Percentiles rank a stretch among this genome's conserved stretches.
Conservation (phyloP, 1,140 invertebrate genomes). For the Drosophila tropicalis region DNA sequence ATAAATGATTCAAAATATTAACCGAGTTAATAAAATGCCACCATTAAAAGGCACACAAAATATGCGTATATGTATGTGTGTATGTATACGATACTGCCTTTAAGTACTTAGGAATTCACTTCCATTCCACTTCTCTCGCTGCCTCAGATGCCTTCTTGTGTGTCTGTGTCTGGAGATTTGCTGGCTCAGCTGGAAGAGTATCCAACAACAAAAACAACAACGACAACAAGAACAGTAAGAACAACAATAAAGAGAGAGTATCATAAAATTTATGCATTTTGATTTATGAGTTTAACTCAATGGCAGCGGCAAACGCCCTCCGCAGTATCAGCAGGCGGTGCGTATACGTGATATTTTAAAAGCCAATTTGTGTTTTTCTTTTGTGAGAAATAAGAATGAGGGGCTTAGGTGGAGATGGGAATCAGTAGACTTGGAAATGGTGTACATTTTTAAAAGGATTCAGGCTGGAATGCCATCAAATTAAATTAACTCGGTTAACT, state of each 20-base stretch:
- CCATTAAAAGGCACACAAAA: slow-evolving; percentile 53
- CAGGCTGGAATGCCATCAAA: background rate
- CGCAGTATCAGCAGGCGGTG: slow-evolving; percentile 44
- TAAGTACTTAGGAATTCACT: slow-evolving; percentile 7
- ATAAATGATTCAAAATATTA: slow-evolving; percentile 41
- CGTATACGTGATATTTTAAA: slow-evolving; percentile 54
- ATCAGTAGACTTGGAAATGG: background rate
- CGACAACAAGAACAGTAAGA: slow-evolving; percentile 21
- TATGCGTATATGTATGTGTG: slow-evolving; percentile 37
- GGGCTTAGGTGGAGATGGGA: background rate
- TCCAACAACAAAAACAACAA: background rate
- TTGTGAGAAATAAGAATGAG: slow-evolving; percentile 5
- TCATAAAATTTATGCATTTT: slow-evolving; percentile 63
- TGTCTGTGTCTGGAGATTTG: slow-evolving; percentile 15
- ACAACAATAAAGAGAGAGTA: slow-evolving; percentile 37
- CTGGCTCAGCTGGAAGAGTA: slow-evolving; percentile 29
- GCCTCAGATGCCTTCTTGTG: background rate
- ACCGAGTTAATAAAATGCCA: slow-evolving; percentile 59
- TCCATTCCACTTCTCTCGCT: background rate
- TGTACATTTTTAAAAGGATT: slow-evolving; percentile 23
- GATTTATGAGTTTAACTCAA: slow-evolving; percentile 52
- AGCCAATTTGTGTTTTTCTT: slow-evolving; percentile 28
- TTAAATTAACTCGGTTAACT: slow-evolving; percentile 11
- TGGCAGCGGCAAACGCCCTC: slow-evolving; percentile 28
- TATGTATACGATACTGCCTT: background rate